Conservation (phyloP, 2,797 vertebrate genomes). For the Otolemur crassicaudatus region DNA sequence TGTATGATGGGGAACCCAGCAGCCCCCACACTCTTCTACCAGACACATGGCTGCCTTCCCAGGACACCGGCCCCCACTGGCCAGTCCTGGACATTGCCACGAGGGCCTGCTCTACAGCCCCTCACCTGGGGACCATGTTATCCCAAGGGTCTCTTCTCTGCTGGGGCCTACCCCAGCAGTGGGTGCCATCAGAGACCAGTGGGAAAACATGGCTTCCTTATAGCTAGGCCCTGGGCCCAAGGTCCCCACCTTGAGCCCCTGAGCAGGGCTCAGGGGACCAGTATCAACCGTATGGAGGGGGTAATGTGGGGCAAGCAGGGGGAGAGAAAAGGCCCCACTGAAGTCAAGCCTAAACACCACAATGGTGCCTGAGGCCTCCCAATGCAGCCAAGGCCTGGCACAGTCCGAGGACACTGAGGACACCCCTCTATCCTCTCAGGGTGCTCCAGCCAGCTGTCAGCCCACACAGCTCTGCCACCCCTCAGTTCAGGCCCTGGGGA, state of each 20-base stretch:
- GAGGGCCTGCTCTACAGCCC: neutral
- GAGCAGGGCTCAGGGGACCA: neutral
- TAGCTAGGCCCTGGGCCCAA: neutral
- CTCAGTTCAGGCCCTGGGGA: neutral
- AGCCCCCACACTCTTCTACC: neutral
- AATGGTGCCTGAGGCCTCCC: neutral
- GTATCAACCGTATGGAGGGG: neutral
- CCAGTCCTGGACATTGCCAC: neutral
- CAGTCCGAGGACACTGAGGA: neutral
- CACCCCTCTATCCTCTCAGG: neutral
- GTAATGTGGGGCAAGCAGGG: neutral
- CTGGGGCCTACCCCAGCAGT: neutral
- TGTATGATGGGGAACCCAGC: neutral
- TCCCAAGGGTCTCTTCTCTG: neutral
- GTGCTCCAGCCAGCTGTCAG: neutral
- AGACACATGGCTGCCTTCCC: neutral
- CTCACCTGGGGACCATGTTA: neutral
- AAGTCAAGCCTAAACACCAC: neutral
- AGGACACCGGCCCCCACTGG: neutral
- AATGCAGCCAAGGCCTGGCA: neutral
- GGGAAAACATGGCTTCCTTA: neutral
- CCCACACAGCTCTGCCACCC: neutral
- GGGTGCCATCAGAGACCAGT: neutral
- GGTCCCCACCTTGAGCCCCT: neutral
- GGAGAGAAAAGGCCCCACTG: neutral